Evolutionary conservation across 2,888 invertebrate genomes (phyloP).

Genomic region (Acrobeloides nanus): DNA sequence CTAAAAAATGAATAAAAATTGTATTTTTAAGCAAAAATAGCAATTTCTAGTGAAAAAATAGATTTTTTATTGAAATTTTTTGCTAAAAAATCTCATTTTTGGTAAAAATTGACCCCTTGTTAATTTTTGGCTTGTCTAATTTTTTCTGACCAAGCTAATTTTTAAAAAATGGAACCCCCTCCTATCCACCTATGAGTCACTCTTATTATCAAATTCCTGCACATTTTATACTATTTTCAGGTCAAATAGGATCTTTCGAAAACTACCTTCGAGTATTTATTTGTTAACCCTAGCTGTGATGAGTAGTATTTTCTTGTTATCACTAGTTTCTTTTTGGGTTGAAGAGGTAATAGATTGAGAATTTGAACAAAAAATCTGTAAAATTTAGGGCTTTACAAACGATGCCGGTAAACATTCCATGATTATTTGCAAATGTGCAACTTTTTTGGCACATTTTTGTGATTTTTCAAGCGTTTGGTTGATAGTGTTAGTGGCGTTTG

Average conservation of each 20-base stretch:
- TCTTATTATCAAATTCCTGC: too few species aligned
- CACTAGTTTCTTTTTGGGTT: slow-evolving; percentile 45
- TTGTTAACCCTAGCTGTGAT: slow-evolving; percentile 32
- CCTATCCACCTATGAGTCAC: too few species aligned
- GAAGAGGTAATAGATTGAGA: slow-evolving; percentile 33
- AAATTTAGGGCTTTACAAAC: slow-evolving; percentile 22
- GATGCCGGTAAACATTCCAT: slow-evolving; percentile 20
- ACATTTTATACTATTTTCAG: slow-evolving; percentile 24
- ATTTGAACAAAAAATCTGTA: not conserved
- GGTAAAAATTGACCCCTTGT: too few species aligned
- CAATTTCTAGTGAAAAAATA: too few species aligned
- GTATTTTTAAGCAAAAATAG: too few species aligned
- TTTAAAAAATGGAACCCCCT: too few species aligned
- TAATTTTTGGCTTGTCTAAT: not conserved
- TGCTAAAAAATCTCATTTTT: too few species aligned
- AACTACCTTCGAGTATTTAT: slow-evolving; percentile 31
- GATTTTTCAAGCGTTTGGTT: slow-evolving; percentile 48
- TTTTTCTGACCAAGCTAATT: too few species aligned
- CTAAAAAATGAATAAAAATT: too few species aligned
- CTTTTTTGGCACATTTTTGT: slow-evolving; percentile 40
- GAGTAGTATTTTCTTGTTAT: slow-evolving; percentile 41
- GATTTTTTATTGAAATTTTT: too few species aligned
- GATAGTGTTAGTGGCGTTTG: slow-evolving; percentile 44
- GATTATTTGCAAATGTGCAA: slow-evolving; percentile 22
- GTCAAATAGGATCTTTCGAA: slow-evolving; percentile 41